A percentile compares a stretch with the other conserved stretches of the same genome.
Conservation (phyloP, 2,113 vertebrate genomes). For the Serinus canaria region DNA sequence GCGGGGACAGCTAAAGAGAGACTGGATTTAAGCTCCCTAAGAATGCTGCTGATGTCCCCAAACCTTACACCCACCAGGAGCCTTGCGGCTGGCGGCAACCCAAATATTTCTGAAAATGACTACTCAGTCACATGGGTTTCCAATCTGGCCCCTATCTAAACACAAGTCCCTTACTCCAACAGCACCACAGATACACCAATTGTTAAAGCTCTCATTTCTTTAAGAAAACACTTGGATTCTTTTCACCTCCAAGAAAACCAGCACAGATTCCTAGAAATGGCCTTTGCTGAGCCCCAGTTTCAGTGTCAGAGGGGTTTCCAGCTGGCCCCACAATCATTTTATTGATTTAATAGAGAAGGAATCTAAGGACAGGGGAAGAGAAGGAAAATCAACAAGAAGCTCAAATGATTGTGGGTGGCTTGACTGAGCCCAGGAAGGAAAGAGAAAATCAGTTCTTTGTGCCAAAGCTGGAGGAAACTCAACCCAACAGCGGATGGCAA, state of each 20-base stretch:
- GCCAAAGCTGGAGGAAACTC: neutral
- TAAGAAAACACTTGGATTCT: neutral
- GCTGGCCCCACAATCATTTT: accelerated
- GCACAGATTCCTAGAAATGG: neutral
- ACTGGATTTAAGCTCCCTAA: neutral
- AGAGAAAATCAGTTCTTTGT: neutral
- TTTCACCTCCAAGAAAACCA: neutral
- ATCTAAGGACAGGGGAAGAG: neutral
- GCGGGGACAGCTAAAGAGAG: neutral
- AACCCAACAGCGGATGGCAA: neutral
- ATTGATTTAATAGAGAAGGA: neutral
- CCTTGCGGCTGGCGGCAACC: neutral
- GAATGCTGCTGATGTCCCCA: neutral
- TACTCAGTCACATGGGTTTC: neutral
- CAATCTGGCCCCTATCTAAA: neutral
- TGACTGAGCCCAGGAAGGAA: neutral
- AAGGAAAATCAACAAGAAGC: neutral
- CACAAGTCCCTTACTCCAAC: neutral
- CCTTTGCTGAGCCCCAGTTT: neutral
- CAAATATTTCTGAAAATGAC: neutral
- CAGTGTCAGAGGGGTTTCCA: neutral
- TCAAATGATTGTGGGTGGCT: neutral
- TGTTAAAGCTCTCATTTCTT: neutral
- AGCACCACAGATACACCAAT: neutral
- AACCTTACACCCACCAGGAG: neutral